These are phyloP conservation scores for Lasioglossum marginatum DNA, from an alignment of 2,888 invertebrate species.

Conservation along the genomic window DNA sequence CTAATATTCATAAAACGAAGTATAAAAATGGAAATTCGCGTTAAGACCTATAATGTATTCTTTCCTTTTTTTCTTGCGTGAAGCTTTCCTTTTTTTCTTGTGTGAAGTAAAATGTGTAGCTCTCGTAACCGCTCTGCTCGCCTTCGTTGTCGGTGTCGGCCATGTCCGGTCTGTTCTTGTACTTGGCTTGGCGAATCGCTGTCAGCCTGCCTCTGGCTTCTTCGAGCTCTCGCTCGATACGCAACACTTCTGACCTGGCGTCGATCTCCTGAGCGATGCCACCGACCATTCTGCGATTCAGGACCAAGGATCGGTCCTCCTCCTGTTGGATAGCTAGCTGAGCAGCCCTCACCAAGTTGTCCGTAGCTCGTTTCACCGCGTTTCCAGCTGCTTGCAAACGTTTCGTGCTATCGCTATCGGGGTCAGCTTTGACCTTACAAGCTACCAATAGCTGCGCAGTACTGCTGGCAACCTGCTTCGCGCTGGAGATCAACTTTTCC, in stretches of 20 bases:
- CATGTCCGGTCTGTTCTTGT: conserved; percentile 89
- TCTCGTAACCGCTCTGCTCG: conserved; percentile 85
- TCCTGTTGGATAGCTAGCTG: conserved; percentile 96
- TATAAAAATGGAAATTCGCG: neutral
- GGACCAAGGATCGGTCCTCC: conserved; percentile 95
- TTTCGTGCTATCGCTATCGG: conserved; percentile 96
- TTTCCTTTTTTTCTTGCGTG: neutral
- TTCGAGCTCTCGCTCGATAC: conserved; percentile 97
- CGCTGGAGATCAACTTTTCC: conserved; percentile 98
- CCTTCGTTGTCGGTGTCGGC: conserved; percentile 88
- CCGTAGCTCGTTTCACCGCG: conserved; percentile 98
- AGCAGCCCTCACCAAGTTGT: conserved; percentile 97
- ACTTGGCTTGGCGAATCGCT: conserved; percentile 96
- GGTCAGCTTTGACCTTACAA: conserved; percentile 99
- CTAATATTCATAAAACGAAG: neutral
- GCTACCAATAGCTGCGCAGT: conserved; percentile 99
- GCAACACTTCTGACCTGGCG: conserved; percentile 94
- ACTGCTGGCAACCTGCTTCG: conserved; percentile 97
- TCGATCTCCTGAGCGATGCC: conserved; percentile 98
- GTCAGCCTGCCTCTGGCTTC: conserved; percentile 96
- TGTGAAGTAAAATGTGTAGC: conserved; percentile 58
- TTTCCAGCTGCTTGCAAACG: conserved; percentile 97
- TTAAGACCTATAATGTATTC: neutral
- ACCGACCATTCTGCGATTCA: conserved; percentile 97
- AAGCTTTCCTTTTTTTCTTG: neutral